Conservation (phyloP, 2,113 vertebrate species). For the Proteles cristata region DNA sequence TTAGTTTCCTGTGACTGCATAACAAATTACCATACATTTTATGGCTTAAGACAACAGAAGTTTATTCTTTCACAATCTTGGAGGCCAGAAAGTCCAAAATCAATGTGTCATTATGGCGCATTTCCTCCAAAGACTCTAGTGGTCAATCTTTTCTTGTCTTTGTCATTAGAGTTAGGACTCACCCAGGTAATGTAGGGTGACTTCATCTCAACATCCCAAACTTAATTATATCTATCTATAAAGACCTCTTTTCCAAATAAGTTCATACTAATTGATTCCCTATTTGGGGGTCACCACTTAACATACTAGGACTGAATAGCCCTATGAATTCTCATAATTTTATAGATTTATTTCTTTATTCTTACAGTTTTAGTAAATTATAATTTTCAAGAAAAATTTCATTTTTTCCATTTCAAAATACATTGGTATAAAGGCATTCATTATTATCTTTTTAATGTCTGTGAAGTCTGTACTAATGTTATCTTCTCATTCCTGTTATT, state of each 20-base stretch:
- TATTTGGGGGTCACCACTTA: not conserved
- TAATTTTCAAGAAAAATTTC: not conserved
- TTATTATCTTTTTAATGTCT: not conserved
- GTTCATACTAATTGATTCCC: not conserved
- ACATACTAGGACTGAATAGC: too few species aligned
- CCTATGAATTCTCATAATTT: not conserved
- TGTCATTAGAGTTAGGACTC: not conserved
- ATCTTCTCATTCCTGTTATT: not conserved
- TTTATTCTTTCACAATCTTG: not conserved
- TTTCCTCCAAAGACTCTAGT: not conserved
- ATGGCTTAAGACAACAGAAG: not conserved
- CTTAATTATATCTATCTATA: not conserved
- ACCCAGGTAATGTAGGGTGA: not conserved
- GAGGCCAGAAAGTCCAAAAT: not conserved
- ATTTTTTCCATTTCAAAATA: not conserved
- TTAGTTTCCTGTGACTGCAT: not conserved
- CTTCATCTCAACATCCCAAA: not conserved
- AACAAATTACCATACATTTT: not conserved
- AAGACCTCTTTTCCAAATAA: not conserved
- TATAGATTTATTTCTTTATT: not conserved
- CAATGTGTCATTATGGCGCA: not conserved
- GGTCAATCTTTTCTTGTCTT: not conserved
- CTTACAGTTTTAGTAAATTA: not conserved
- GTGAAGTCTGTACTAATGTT: not conserved
- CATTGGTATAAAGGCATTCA: not conserved